phyloP scores from a whole-genome alignment of 2,888 invertebrate species.

The Hedychridium roseum region DNA sequence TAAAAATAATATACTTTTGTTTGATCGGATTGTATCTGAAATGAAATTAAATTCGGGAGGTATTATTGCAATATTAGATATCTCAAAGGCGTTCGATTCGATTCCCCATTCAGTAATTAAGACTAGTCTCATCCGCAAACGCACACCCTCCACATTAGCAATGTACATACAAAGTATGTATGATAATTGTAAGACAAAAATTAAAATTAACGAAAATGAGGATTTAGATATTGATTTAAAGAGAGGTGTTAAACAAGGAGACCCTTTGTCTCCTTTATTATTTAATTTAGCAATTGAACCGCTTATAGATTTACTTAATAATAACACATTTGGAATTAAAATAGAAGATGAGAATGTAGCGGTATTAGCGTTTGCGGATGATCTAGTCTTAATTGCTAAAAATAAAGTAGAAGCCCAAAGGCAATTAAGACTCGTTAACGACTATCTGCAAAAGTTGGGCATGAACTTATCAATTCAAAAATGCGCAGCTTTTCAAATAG shows the following conservation, averaged over 20 bases:
- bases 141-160: too few relatives aligned
- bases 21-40: too few relatives aligned
- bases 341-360: not conserved
- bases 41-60: too few relatives aligned
- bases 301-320: not conserved
- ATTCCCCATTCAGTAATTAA: too few relatives aligned
- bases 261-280: not conserved
- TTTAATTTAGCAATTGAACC: slow-evolving; percentile 2
- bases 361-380: slow-evolving; percentile 2
- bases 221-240: not conserved
- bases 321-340: not conserved
- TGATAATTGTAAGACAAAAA: not conserved
- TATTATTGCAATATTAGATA: too few relatives aligned
- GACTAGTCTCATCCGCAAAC: too few relatives aligned
- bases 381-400: not conserved
- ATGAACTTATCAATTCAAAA: not conserved
- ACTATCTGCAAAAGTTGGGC: not conserved
- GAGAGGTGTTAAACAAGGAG: slow-evolving; percentile 2
- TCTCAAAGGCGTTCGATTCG: too few relatives aligned
- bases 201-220: not conserved
- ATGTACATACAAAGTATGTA: not conserved
- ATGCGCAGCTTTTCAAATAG: not conserved
- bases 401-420: not conserved
- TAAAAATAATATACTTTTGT: too few relatives aligned
- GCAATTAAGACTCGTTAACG: too few relatives aligned